These are phyloP conservation scores for Hofmannophila pseudospretella DNA, from an alignment of 2,888 invertebrate genomes.

Conservation along the genomic window DNA sequence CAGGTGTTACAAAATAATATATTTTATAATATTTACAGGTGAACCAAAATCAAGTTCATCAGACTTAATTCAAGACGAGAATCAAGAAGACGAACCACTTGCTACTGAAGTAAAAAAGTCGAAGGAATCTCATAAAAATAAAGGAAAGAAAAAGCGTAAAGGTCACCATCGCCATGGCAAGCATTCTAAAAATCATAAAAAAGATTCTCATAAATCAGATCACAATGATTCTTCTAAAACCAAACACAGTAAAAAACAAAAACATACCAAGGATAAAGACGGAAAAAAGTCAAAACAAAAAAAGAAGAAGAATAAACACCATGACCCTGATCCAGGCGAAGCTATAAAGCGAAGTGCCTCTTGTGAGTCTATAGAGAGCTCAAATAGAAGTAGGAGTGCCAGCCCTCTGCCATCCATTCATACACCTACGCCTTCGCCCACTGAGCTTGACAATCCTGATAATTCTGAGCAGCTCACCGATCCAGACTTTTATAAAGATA, in stretches of 20 bases:
- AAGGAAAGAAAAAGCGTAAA: constrained; percentile 65
- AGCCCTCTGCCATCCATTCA: constrained; percentile 68
- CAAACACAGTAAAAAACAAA: constrained; percentile 53
- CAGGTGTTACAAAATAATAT: no score
- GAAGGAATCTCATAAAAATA: constrained; percentile 64
- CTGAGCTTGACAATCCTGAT: constrained; percentile 31
- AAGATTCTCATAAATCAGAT: constrained; percentile 49
- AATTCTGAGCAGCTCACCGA: constrained; percentile 39
- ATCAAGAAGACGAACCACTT: constrained; percentile 19
- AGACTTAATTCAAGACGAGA: constrained; percentile 30
- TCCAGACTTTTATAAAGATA: constrained; percentile 72
- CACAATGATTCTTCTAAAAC: constrained; percentile 41
- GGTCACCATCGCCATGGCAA: constrained; percentile 66
- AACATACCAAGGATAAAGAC: constrained; percentile 59
- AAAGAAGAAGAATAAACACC: constrained; percentile 64
- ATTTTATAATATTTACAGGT: constrained; percentile 44
- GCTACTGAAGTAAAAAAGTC: constrained; percentile 33
- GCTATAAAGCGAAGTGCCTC: constrained; percentile 37
- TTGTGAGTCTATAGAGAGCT: constrained; percentile 59
- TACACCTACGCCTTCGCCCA: constrained; percentile 59
- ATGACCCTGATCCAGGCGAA: constrained; percentile 33
- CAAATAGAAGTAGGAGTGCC: constrained; percentile 61
- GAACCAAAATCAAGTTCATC: constrained; percentile 54
- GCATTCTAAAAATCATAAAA: constrained; percentile 68
- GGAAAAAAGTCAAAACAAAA: constrained; percentile 70